Base-by-base conservation (phyloP, 2,797 vertebrate genomes). In the Picus viridis region DNA sequence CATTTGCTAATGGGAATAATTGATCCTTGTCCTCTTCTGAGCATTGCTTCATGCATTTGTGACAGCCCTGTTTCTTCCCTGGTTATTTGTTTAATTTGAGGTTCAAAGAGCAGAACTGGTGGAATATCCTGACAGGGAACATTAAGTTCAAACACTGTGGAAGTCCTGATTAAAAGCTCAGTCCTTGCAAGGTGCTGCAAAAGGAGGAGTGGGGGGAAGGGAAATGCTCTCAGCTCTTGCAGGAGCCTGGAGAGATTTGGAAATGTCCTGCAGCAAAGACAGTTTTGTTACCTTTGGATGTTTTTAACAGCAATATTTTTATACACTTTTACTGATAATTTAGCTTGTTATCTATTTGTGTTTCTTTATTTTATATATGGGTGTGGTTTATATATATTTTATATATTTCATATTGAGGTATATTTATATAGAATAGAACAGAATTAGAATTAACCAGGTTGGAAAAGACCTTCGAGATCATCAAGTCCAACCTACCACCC, bases 1-100 rank as follows among this genome's bases (percentile, higher is more conserved):
- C 65, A 49, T 80, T 93, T 93, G n/a, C 47, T 94, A 92, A 95
- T 89, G 65, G 62, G 23, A 82, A 77, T 94, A 93, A 86, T 80
- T 77, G 72, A 92, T 85, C 43, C 16, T 82, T 61, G 26, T 74
- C 54, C 13, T 85, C 41, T 83, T 80, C 47, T 0, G 1, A 89
- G 63, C n/a, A 69, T 57, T 63, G 58, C 57, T 84, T 76, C 18
- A 59, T 49, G 47, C 43, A 77, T 45, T 80, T 88, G 23, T 62
- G 88, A 74, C 72, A 77, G 49, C 32, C 76, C 24, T 89, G 27
- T 76, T 87, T 90, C 47, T 90, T 90, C 51, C 3, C 24, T 68
- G 8, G 11, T 74, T 91, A 84, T 91, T 93, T 93, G 69, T 88
- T 92, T 86, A 85, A 86, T 88, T 77, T 77, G 41, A 83, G 5